Evolutionary conservation across 2,888 invertebrate species (phyloP).

Genomic region (Apodemia duryi): DNA sequence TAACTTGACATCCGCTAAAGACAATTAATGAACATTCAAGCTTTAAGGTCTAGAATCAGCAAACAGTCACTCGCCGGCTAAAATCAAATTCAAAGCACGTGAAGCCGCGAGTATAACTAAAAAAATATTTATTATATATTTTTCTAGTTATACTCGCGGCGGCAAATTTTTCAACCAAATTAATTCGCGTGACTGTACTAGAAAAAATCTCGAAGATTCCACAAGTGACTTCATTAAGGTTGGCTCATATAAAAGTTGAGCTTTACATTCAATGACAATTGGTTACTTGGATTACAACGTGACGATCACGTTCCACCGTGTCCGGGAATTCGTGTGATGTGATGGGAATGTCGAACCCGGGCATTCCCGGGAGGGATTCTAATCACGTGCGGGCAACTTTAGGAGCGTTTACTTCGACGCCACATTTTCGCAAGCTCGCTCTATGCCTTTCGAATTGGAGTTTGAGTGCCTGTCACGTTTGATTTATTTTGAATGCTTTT

Average conservation of each 20-base stretch:
- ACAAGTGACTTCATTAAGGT: conserved; percentile 9
- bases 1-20: no score
- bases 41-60: no score
- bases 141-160: no score
- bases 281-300: conserved; percentile 37
- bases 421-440: conserved; percentile 33
- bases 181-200: not conserved
- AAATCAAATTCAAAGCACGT: no score
- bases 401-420: conserved; percentile 38
- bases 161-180: not conserved
- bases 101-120: no score
- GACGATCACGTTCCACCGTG: conserved; percentile 35
- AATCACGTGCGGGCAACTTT: conserved; percentile 37
- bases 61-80: no score
- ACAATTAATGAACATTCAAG: no score
- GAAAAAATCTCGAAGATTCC: conserved; percentile 9
- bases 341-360: conserved; percentile 44
- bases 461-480: conserved; percentile 20
- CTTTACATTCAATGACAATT: conserved; percentile 27
- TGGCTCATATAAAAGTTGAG: conserved; percentile 1
- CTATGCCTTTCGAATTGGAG: conserved; percentile 22
- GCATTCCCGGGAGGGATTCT: conserved; percentile 29
- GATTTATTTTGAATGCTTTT: conserved; percentile 18
- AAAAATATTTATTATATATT: no score
- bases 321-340: conserved; percentile 50